Conservation (phyloP, 2,888 invertebrate species). For the Kuschelorhynchus macadamiae region DNA sequence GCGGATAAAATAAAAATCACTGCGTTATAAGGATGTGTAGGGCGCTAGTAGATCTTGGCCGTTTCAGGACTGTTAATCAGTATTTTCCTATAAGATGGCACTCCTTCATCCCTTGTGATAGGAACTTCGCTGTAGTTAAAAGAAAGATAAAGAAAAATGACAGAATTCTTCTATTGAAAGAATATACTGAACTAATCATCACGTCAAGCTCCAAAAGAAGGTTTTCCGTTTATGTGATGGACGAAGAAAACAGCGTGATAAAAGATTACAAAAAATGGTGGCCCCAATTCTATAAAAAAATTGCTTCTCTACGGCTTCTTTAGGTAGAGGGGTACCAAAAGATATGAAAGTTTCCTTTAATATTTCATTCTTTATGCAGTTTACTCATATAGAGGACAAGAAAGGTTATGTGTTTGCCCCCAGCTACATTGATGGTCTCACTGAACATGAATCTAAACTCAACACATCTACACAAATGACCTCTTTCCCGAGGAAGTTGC, state of each 20-base stretch:
- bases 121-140: conserved; percentile 14
- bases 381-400: conserved; percentile 13
- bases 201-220: not conserved
- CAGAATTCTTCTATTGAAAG: conserved; percentile 2
- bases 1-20: conserved; percentile 48
- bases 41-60: conserved; percentile 32
- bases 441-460: conserved; percentile 18
- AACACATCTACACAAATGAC: conserved; percentile 5
- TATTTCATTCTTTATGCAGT: conserved; percentile 15
- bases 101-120: conserved; percentile 27
- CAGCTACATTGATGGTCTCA: conserved; percentile 14
- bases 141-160: conserved; percentile 3
- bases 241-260: conserved; percentile 9
- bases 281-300: conserved; percentile 1
- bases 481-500: conserved; percentile 11
- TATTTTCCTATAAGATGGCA: conserved; percentile 51
- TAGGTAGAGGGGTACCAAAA: not conserved
- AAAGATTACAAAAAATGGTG: conserved; percentile 6
- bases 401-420: conserved; percentile 6
- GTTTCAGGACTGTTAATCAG: conserved; percentile 39
- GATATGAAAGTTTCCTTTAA: conserved; percentile 8
- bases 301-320: conserved; percentile 6
- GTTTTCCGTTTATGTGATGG: conserved; percentile 11
- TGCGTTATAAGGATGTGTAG: conserved; percentile 37
- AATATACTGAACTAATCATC: conserved; percentile 2